A percentile compares a stretch with the other conserved stretches of the same genome.
Conservation (phyloP, 2,797 vertebrate species). For the Eulemur mongoz region DNA sequence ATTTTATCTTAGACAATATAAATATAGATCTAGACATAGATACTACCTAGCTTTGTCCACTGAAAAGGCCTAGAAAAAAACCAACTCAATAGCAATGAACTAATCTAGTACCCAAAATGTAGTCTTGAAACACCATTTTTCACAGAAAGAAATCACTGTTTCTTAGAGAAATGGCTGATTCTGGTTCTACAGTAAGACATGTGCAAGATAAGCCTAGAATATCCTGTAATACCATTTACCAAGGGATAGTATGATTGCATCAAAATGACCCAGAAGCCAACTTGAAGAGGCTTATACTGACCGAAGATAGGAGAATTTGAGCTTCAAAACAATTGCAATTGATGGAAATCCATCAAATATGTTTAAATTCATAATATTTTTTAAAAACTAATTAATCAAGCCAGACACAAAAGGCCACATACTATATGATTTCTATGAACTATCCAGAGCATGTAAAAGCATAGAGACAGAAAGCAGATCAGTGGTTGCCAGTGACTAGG, state of each 20-base stretch:
- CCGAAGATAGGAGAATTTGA: background rate
- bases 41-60: background rate
- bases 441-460: background rate
- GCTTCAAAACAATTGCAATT: background rate
- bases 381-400: background rate
- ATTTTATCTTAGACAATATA: slow-evolving; percentile 10
- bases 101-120: background rate
- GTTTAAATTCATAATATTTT: background rate
- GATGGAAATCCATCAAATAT: slow-evolving; percentile 5
- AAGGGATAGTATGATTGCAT: background rate
- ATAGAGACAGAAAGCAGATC: background rate
- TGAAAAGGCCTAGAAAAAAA: background rate
- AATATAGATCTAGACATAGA: background rate
- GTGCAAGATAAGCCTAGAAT: background rate
- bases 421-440: background rate
- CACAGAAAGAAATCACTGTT: background rate
- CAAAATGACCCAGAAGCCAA: background rate
- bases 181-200: background rate
- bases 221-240: background rate
- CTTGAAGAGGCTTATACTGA: background rate
- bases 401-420: background rate
- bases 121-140: background rate
- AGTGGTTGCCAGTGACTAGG: background rate
- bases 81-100: background rate
- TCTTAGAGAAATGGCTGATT: slow-evolving; percentile 12